phyloP scores from a whole-genome alignment of 1,140 invertebrate genomes.

The Diorhabda carinulata region DNA sequence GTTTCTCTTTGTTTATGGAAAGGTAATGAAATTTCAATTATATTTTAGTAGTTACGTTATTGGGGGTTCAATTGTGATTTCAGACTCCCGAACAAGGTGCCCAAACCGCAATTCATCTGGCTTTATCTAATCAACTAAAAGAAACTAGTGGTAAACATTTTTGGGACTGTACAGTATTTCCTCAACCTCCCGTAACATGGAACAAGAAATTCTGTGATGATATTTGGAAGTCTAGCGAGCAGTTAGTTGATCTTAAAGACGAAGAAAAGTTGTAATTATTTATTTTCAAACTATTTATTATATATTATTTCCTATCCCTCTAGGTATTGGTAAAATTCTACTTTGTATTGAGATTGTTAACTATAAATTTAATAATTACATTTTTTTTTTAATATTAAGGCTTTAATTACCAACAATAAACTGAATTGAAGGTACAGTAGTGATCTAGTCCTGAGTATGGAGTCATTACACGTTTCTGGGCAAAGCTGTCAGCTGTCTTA shows the following conservation, averaged over 20 bases:
- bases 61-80: conserved; percentile 32
- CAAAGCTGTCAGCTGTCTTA: no score
- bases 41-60: neutral
- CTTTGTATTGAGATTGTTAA: no score
- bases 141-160: conserved; percentile 64
- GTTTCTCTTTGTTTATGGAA: conserved; percentile 31
- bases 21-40: conserved; percentile 23
- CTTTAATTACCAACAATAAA: no score
- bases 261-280: conserved; percentile 30
- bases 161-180: conserved; percentile 53
- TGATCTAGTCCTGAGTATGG: no score
- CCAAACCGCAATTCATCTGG: conserved; percentile 61
- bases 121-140: conserved; percentile 57
- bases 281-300: neutral
- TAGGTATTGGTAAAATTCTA: neutral
- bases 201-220: conserved; percentile 37
- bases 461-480: no score
- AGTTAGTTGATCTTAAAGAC: conserved; percentile 31
- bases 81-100: conserved; percentile 59
- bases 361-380: no score
- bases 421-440: no score
- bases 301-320: neutral
- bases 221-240: conserved; percentile 39
- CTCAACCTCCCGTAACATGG: conserved; percentile 34
- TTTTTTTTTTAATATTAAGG: no score